Evolutionary conservation across 2,797 vertebrate genomes (phyloP).

Genomic region (Menidia menidia): DNA sequence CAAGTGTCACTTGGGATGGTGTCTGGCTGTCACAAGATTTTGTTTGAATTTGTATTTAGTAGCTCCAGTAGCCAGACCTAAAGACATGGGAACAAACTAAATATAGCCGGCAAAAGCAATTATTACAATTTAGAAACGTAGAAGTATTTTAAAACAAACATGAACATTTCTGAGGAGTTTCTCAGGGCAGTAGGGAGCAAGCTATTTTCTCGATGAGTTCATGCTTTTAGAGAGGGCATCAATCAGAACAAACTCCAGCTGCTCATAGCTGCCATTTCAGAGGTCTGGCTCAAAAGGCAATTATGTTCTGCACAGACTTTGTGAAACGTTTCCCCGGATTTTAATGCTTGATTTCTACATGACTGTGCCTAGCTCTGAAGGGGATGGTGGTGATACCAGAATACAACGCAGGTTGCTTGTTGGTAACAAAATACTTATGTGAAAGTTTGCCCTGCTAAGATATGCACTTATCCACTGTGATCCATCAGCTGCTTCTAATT

Average conservation of each 20-base stretch:
- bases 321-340: conserved; percentile 24
- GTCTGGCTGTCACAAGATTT: not conserved
- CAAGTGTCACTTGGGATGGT: not conserved
- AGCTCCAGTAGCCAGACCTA: not conserved
- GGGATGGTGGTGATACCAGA: no score
- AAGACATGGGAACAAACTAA: not conserved
- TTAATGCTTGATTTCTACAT: conserved; percentile 2
- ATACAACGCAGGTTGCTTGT: not conserved
- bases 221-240: conserved; percentile 39
- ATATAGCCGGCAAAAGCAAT: not conserved
- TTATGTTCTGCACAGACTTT: conserved; percentile 24
- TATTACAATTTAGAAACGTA: not conserved
- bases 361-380: not conserved
- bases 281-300: conserved; percentile 13
- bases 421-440: not conserved
- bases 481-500: not conserved
- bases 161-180: not conserved
- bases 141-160: not conserved
- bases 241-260: conserved; percentile 39
- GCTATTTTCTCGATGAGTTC: conserved; percentile 17
- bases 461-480: not conserved
- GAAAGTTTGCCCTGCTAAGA: not conserved
- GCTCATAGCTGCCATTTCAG: conserved; percentile 48
- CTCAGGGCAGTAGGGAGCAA: not conserved
- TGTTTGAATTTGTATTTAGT: not conserved